phyloP scores from a whole-genome alignment of 2,888 invertebrate species.

The Cistogaster globosa region DNA sequence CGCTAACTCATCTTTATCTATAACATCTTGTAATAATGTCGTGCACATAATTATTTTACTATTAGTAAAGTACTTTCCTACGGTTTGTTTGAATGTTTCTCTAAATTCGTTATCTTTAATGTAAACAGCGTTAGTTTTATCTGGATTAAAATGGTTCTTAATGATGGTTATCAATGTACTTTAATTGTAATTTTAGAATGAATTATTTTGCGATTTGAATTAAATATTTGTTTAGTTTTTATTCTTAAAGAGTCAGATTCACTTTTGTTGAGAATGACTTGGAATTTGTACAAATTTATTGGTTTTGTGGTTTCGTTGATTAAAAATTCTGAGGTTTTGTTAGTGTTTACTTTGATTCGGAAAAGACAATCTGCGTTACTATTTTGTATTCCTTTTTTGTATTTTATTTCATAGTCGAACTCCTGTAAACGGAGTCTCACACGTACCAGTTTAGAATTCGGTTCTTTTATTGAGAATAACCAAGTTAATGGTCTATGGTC shows the following conservation, averaged over 20 bases:
- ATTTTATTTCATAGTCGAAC: constrained; percentile 44
- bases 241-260: constrained; percentile 5
- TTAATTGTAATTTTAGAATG: constrained; percentile 16
- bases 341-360: constrained; percentile 1
- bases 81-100: constrained; percentile 19
- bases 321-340: background rate
- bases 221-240: constrained; percentile 7
- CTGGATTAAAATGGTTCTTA: constrained; percentile 31
- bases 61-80: background rate
- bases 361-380: constrained; percentile 34
- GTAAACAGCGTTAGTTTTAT: no score
- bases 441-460: constrained; percentile 28
- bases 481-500: background rate
- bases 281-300: constrained; percentile 13
- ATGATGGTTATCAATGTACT: constrained; percentile 3
- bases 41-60: no score
- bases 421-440: constrained; percentile 23
- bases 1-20: constrained; percentile 10
- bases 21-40: constrained; percentile 21
- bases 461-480: background rate
- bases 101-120: background rate
- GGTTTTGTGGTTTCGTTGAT: constrained; percentile 15
- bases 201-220: constrained; percentile 11
- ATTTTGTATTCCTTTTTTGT: constrained; percentile 33
- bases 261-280: constrained; percentile 11